Evolutionary conservation across 2,113 vertebrate species (phyloP), one percentile per base, ranked within the genome.

Genomic region (mouse (Mus musculus)): DNA sequence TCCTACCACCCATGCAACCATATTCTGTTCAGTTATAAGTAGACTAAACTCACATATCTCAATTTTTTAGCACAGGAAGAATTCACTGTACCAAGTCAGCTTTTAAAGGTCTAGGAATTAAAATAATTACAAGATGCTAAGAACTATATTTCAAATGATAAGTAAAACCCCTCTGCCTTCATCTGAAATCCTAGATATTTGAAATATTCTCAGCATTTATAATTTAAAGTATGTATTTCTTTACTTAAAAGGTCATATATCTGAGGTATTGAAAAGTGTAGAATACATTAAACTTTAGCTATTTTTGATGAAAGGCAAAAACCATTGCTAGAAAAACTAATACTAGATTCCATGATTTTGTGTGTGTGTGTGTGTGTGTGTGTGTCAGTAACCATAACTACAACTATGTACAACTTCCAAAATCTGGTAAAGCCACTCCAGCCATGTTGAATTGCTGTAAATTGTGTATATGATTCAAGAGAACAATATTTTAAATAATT

Each of bases 251-350:
- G 42, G 87, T 93, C 87, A 93, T 72, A 85, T 92, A 91, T 22
- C 49, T 36, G 90, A 72, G 81, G 39, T 91, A 82, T 61, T 96
- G 28, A 95, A 97, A 93, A 95, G 67, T 91, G 46, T 81, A 96
- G 77, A 93, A 89, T 94, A 81, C 33, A 86, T 91, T 95, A 88
- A 95, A 94, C 82, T 94, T 95, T 95, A 93, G 56, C 65, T 71
- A 77, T 88, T 76, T 80, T 59, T 71, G 26, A 89, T 77, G 39
- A 95, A 95, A 96, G 72, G 54, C 42, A 94, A 93, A 93, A 95
- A 95, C 1, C 59, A 16, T 33, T 90, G 54, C 30, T 39, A 85
- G 26, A 90, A 94, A 95, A 88, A n/a, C 26, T 87, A 54, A 91
- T 91, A 86, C 36, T 86, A 89, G 33, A 78, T 13, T 95, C 63